Evolutionary conservation across 2,797 vertebrate species (phyloP).

Genomic region (Oryzias sinensis): DNA sequence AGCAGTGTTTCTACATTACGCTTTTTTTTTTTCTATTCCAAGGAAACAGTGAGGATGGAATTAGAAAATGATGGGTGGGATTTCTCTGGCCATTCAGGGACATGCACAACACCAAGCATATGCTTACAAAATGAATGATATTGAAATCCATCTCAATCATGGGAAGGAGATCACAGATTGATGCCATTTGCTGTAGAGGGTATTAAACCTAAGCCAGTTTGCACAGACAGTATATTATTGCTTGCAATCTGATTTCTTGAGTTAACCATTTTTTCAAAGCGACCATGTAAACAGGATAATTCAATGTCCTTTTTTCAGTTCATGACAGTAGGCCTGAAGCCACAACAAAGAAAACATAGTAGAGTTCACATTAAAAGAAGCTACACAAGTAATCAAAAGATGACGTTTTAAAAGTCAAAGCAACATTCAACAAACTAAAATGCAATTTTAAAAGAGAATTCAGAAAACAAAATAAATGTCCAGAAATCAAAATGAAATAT

Average conservation of each 20-base stretch:
- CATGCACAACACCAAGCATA: conserved; percentile 21
- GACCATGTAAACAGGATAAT: neutral
- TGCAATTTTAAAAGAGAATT: too few relatives aligned
- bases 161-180: conserved; percentile 28
- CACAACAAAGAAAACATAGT: too few relatives aligned
- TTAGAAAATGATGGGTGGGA: conserved; percentile 24
- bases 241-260: too few relatives aligned
- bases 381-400: too few relatives aligned
- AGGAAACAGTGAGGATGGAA: conserved; percentile 24
- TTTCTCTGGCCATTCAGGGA: conserved; percentile 8
- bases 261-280: conserved; percentile 4
- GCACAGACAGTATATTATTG: too few relatives aligned
- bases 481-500: too few relatives aligned
- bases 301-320: too few relatives aligned
- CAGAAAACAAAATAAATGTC: too few relatives aligned
- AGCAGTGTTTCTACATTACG: conserved; percentile 19
- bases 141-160: conserved; percentile 17
- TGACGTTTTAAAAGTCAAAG: too few relatives aligned
- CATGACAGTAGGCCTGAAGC: too few relatives aligned
- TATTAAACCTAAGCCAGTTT: conserved; percentile 15
- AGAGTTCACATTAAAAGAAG: too few relatives aligned
- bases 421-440: too few relatives aligned
- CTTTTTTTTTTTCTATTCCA: conserved; percentile 28
- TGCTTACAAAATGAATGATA: conserved; percentile 27
- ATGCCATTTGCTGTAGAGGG: conserved; percentile 20